Evolutionary conservation across 2,113 vertebrate genomes (phyloP).

Genomic region (Hippocampus zosterae): DNA sequence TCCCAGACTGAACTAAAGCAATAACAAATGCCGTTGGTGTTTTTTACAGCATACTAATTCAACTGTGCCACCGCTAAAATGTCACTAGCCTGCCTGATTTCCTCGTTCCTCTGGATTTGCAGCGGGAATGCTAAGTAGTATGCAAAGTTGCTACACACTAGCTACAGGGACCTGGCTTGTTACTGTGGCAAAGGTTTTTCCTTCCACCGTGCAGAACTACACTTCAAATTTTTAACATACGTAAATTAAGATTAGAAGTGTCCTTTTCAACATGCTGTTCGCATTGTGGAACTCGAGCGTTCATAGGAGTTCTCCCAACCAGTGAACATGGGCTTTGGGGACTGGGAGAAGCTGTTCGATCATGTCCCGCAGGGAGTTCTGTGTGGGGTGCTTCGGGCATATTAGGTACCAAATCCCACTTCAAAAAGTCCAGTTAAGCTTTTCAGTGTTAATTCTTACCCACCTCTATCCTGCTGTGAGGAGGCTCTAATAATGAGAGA

Average conservation of each 20-base stretch:
- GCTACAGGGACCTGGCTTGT: neutral
- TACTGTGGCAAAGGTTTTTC: neutral
- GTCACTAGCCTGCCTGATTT: neutral
- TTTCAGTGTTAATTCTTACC: conserved; percentile 26
- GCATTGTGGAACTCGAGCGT: too few relatives aligned
- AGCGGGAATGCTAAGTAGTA: neutral
- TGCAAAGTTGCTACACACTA: neutral
- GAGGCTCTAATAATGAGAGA: conserved; percentile 6
- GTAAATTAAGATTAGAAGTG: too few relatives aligned
- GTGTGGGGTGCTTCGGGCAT: too few relatives aligned
- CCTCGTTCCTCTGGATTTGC: neutral
- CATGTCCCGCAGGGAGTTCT: too few relatives aligned
- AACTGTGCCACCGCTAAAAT: neutral
- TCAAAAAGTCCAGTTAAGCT: conserved; percentile 20
- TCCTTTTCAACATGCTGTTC: too few relatives aligned
- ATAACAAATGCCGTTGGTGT: neutral
- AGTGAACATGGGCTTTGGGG: too few relatives aligned
- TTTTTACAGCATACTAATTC: neutral
- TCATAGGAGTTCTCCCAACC: too few relatives aligned
- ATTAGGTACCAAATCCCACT: neutral
- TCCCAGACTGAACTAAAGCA: neutral
- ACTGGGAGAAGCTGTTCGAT: too few relatives aligned
- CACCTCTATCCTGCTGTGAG: conserved; percentile 25
- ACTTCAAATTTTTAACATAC: too few relatives aligned
- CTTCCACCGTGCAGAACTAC: neutral